Base-by-base conservation (phyloP, 1,140 invertebrate genomes). In the Drosophila repletoides region DNA sequence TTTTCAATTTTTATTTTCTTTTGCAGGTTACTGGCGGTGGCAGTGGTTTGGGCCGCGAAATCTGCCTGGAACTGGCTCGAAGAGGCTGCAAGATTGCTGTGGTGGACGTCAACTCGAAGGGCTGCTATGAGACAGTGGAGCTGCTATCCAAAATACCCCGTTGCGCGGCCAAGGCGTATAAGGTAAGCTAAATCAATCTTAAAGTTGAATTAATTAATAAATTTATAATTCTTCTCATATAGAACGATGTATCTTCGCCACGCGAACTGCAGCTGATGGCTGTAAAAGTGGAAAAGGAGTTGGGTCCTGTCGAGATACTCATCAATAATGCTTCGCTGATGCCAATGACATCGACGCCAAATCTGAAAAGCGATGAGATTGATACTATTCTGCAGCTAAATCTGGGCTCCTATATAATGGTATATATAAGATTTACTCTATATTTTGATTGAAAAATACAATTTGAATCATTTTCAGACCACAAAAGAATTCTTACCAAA, bases 281-380 rank as follows among this genome's bases (percentile, higher is more conserved):
- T 2, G 63, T 68, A 15, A 84, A 89, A 43, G 80, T 90, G 22
- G 88, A 90, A 31, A 89, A 87, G 40, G 88, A 90, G n/a, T 41
- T 90, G 56, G 89, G 89, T 10, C 76, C 76, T 0, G 89, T 90
- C 1, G 89, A 90, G 10, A 89, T 90, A 33, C 29, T 90, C 29
- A 69, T 90, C 0, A 90, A 90, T 26, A 90, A 90, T 67, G 89
- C 89, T 5, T 89, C 88, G 1, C 64, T 90, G 0, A 89, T 90
- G 88, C 83, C 83, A 26, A 88, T 90, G 79, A 88, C 79, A 12
- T 88, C 88, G 0, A 88, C 88, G 0, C 84, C 87, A 4, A 65
- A 76, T 7, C 33, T 88, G 12, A 89, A 86, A 28, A 83, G 72
- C 41, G 87, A 89, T 28, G 76, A 89, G 53, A 89, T 90, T 28